Base-by-base conservation (phyloP, 2,797 vertebrate species). In the Spheniscus humboldti region DNA sequence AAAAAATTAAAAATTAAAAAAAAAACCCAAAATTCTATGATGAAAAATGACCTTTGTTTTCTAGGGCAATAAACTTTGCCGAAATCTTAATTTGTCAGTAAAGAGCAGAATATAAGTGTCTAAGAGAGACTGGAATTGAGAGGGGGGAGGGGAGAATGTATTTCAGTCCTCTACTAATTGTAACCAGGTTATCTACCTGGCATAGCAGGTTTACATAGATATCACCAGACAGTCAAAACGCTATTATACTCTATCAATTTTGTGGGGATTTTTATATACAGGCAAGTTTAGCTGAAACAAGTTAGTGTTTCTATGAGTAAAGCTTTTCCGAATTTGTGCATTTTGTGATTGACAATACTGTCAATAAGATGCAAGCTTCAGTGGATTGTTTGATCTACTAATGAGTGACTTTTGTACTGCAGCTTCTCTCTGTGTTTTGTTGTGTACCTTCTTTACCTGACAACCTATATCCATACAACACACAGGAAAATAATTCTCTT, bases 231-330 rank as follows among this genome's bases (percentile, higher is more conserved):
- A 72, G 18, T 25, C n/a, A 76, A 75, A 75, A 4, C 10, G 5
- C 22, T 43, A 1, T 13, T 33, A 24, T 13, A 6, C 4, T 35
- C 4, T 30, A 3, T 20, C 3, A n/a, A 0, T 73, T 60, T 60
- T 62, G 11, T 43, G 55, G 4, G 14, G 4, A 6, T 39, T 79
- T 90, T n/a, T 59, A 20, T 39, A 14, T 23, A 6, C 18, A 50
- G 22, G 27, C 10, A 56, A 45, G 25, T 37, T 75, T 25, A 48
- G 20, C 19, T 56, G n/a, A 71, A 80, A 16, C 9, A 47, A 59
- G 25, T 23, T 18, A 41, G 3, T 43, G 31, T 11, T 64, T 57
- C 41, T 50, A 0, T 30, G 28, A 41, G 7, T 39, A 45, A 90
- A 71, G 11, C 18, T 37, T 30, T 59, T 30, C n/a, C 59, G 15